These are phyloP conservation scores for Chaetogeoica ovagalla DNA, from an alignment of 2,888 invertebrate genomes.

Conservation along the genomic window DNA sequence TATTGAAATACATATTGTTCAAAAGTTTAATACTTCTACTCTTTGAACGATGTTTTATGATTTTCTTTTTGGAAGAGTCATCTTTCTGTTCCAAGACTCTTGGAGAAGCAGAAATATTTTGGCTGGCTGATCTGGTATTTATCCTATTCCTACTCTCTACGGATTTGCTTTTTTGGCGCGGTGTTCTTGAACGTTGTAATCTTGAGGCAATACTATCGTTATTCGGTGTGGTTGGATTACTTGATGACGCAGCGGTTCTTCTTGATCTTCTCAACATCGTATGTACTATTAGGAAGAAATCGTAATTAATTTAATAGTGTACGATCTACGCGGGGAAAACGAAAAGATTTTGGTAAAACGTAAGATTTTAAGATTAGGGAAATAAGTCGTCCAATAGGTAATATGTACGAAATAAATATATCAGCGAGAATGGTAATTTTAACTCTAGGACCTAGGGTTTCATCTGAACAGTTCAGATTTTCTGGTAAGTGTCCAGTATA, in stretches of 20 bases:
- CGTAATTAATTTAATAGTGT: background rate
- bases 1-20: background rate
- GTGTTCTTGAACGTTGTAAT: background rate
- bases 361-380: no score
- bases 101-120: no score
- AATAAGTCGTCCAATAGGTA: no score
- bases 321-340: background rate
- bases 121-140: constrained; percentile 6
- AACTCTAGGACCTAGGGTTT: no score
- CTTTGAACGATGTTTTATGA: background rate
- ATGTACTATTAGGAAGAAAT: constrained; percentile 1
- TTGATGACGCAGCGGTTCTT: background rate
- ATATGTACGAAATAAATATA: no score
- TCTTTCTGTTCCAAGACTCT: background rate
- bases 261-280: constrained; percentile 41
- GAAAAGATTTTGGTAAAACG: no score
- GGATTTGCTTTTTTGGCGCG: constrained; percentile 27
- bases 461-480: no score
- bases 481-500: no score
- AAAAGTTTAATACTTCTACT: constrained; percentile 3
- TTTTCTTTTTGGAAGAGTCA: background rate
- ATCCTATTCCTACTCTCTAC: background rate
- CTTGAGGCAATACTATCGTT: background rate
- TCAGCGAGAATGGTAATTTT: no score
- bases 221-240: background rate